Conservation (phyloP, 2,797 vertebrate species). For the Buphagus erythrorhynchus region DNA sequence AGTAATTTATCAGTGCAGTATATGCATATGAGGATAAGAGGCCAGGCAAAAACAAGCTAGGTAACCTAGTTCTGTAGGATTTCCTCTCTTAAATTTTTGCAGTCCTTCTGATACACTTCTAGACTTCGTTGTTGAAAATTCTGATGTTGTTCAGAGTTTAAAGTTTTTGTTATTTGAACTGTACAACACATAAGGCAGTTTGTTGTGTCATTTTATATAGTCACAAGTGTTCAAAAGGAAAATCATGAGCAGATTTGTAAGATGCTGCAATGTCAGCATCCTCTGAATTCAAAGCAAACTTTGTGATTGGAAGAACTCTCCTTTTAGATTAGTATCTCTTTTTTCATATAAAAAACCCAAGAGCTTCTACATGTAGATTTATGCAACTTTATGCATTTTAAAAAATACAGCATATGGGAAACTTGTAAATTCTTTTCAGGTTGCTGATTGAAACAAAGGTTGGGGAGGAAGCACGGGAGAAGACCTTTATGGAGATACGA, state of each 20-base stretch:
- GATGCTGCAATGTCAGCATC: neutral
- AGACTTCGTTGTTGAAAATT: neutral
- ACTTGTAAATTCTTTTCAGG: neutral
- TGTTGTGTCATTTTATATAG: neutral
- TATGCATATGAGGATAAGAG: neutral
- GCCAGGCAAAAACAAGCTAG: neutral
- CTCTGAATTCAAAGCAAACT: neutral
- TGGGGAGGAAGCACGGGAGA: neutral
- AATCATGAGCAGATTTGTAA: neutral
- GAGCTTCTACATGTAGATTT: neutral
- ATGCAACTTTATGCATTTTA: neutral
- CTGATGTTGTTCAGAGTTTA: neutral
- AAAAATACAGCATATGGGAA: neutral
- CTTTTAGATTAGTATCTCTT: neutral
- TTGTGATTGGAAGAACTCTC: neutral
- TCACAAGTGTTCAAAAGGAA: neutral
- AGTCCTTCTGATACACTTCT: rapidly evolving
- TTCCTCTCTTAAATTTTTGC: neutral
- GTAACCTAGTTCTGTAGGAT: neutral
- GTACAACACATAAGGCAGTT: neutral
- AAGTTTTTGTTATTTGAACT: neutral
- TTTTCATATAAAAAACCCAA: neutral
- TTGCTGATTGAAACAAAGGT: neutral
- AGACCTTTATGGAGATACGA: neutral
- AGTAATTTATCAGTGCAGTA: neutral